phyloP scores from a whole-genome alignment of 2,113 vertebrate species.

The Psophia crepitans region DNA sequence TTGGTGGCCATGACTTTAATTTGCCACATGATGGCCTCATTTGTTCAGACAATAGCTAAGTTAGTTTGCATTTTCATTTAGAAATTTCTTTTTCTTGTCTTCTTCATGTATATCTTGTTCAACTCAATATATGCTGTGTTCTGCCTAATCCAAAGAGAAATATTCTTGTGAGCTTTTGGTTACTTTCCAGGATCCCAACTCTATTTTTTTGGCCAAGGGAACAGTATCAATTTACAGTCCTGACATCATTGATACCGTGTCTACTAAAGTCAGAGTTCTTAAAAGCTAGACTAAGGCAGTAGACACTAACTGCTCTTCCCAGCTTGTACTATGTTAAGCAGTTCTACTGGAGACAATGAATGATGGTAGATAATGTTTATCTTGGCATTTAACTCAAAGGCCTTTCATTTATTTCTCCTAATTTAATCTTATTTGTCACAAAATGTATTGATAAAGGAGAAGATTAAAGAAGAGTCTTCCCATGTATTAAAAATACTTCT shows the following conservation, averaged over 20 bases:
- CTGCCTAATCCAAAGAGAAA: background rate
- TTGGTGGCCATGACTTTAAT: background rate
- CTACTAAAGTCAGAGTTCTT: background rate
- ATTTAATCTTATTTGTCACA: background rate
- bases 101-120: background rate
- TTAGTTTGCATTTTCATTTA: background rate
- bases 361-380: background rate
- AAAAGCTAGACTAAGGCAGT: background rate
- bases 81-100: background rate
- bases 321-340: background rate
- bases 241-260: background rate
- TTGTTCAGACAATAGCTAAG: background rate
- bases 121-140: background rate
- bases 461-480: background rate
- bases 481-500: background rate
- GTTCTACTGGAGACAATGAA: background rate
- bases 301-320: background rate
- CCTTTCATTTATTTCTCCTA: background rate
- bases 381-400: background rate
- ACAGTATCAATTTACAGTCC: background rate
- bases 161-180: background rate
- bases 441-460: background rate
- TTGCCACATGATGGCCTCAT: constrained; percentile 47
- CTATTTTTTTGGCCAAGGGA: background rate
- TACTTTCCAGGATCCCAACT: background rate